Conservation (phyloP, 2,888 invertebrate species). For the Calliphora vomitoria region DNA sequence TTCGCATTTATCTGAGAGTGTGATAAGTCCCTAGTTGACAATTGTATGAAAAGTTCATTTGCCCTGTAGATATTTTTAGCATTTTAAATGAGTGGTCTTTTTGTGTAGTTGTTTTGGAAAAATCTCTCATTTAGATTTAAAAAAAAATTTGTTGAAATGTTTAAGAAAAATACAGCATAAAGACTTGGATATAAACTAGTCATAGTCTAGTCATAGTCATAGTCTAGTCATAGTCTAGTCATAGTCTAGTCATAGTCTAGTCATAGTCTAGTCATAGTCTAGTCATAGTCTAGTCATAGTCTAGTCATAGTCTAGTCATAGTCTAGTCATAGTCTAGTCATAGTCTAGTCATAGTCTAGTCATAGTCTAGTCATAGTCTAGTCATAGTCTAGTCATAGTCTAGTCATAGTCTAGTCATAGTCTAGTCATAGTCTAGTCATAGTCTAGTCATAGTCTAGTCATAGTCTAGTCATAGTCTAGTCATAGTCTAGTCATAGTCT, state of each 20-base stretch:
- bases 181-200: not conserved
- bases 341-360: not conserved
- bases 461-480: not conserved
- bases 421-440: not conserved
- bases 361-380: not conserved
- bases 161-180: not conserved
- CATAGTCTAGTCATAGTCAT: not conserved
- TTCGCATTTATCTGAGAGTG: not conserved
- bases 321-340: not conserved
- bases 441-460: not conserved
- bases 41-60: not conserved
- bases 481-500: not conserved
- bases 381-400: not conserved
- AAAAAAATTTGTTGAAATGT: no score
- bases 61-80: no score
- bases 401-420: not conserved
- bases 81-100: no score
- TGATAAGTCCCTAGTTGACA: slow-evolving; percentile 3
- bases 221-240: not conserved
- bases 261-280: not conserved
- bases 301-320: not conserved
- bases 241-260: not conserved
- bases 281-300: not conserved
- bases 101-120: no score
- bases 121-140: no score